phyloP scores from a whole-genome alignment of 2,888 invertebrate genomes.

The Calameuta filiformis region DNA sequence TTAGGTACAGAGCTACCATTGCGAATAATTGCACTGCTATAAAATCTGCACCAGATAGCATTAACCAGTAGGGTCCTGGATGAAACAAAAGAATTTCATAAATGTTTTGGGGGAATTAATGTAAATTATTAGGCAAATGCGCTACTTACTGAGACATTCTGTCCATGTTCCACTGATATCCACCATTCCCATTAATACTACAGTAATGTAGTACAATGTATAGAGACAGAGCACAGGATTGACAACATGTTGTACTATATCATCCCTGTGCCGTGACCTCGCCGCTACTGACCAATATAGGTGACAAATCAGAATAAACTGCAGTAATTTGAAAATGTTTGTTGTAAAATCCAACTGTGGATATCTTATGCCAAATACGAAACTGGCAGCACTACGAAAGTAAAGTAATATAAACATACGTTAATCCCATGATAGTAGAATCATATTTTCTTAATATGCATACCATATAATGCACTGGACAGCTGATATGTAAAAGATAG shows the following conservation, averaged over 20 bases:
- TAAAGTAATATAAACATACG: slow-evolving; percentile 6
- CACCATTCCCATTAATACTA: slow-evolving; percentile 66
- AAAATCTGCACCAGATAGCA: slow-evolving; percentile 67
- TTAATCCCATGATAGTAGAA: neutral
- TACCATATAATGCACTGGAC: slow-evolving; percentile 67
- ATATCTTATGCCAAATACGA: slow-evolving; percentile 61
- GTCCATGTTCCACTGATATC: slow-evolving; percentile 65
- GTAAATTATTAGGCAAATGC: slow-evolving; percentile 3
- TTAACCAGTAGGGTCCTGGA: slow-evolving; percentile 68
- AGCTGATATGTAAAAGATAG: slow-evolving; percentile 67
- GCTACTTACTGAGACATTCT: slow-evolving; percentile 67
- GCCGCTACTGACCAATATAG: slow-evolving; percentile 68
- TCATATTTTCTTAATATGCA: slow-evolving; percentile 31
- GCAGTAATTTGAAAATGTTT: slow-evolving; percentile 66
- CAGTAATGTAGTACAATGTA: slow-evolving; percentile 65
- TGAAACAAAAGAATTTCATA: neutral
- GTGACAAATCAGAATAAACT: slow-evolving; percentile 68
- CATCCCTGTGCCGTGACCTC: slow-evolving; percentile 65
- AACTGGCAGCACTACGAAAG: slow-evolving; percentile 64
- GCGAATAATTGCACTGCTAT: slow-evolving; percentile 67
- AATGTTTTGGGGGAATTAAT: neutral
- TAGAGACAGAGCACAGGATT: slow-evolving; percentile 65
- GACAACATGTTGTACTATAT: slow-evolving; percentile 60
- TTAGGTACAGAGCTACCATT: slow-evolving; percentile 67
- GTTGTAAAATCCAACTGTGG: slow-evolving; percentile 67